Conservation (phyloP, 1,140 invertebrate species). For the Eriocheir sinensis region DNA sequence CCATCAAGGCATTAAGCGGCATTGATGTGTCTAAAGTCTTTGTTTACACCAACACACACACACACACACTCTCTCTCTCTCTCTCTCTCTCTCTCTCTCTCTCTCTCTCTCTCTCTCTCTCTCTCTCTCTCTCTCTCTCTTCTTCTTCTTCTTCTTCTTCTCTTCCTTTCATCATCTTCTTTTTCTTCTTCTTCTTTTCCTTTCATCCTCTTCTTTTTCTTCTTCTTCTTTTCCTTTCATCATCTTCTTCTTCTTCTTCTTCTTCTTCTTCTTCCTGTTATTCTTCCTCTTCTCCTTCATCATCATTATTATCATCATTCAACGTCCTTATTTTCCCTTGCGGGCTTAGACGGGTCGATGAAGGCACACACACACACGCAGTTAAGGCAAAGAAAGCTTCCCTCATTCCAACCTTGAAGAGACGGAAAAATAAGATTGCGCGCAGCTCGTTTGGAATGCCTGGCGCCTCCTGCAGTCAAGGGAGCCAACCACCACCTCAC, state of each 20-base stretch:
- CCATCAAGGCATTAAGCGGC: neutral
- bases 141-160: neutral
- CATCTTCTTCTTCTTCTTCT: neutral
- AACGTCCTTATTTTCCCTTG: too few species aligned
- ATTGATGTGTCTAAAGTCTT: neutral
- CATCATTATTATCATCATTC: too few species aligned
- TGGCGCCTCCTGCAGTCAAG: neutral
- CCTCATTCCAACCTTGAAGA: too few species aligned
- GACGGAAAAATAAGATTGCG: neutral
- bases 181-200: neutral
- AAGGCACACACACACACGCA: too few species aligned
- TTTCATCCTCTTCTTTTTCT: neutral
- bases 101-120: slow-evolving; percentile 43
- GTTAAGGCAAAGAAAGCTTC: neutral
- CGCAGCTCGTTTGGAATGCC: neutral
- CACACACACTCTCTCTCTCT: neutral
- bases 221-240: neutral
- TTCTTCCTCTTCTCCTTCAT: too few species aligned
- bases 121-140: slow-evolving; percentile 37
- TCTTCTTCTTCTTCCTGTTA: too few species aligned
- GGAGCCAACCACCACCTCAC: neutral
- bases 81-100: slow-evolving; percentile 43
- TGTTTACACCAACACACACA: neutral
- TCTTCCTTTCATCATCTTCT: neutral
- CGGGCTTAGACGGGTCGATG: too few species aligned